phyloP scores from a whole-genome alignment of 64 coral and sea anemone species.

The Montipora efflorescens region DNA sequence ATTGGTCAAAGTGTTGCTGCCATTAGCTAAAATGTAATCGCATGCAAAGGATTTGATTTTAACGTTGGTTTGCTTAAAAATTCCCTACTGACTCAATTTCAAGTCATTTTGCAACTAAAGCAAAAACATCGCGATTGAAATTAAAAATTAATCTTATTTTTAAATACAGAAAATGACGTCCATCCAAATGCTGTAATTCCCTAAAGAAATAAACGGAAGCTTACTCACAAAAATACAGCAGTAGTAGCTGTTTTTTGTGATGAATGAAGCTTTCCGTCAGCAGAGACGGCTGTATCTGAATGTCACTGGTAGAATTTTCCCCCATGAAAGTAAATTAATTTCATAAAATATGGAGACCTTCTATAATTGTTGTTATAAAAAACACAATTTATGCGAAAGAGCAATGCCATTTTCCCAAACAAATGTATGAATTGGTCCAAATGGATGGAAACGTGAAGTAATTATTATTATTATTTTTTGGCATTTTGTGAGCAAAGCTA shows the following conservation, averaged over 20 bases:
- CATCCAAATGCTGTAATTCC: background rate
- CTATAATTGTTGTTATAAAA: conserved; percentile 18
- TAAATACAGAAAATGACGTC: background rate
- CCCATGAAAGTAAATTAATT: background rate
- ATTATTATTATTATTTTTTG: background rate
- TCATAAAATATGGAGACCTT: background rate
- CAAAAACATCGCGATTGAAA: background rate
- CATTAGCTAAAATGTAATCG: background rate
- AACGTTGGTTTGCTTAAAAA: no score
- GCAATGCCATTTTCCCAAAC: background rate
- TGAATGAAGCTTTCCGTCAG: background rate
- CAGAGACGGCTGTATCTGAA: no score
- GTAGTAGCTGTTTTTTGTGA: background rate
- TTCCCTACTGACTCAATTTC: background rate
- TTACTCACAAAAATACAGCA: background rate
- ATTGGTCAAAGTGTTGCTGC: background rate
- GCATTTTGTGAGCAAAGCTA: no score
- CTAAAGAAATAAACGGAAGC: background rate
- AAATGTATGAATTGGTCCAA: background rate
- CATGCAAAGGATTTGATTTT: no score
- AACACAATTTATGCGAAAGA: conserved; percentile 22
- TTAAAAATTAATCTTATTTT: background rate
- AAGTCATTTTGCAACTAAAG: no score
- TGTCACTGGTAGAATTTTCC: background rate
- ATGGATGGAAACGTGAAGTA: background rate